Evolutionary conservation across 2,888 invertebrate species (phyloP), one percentile per base, ranked within the genome.

Genomic region (Trichopoda pennipes): DNA sequence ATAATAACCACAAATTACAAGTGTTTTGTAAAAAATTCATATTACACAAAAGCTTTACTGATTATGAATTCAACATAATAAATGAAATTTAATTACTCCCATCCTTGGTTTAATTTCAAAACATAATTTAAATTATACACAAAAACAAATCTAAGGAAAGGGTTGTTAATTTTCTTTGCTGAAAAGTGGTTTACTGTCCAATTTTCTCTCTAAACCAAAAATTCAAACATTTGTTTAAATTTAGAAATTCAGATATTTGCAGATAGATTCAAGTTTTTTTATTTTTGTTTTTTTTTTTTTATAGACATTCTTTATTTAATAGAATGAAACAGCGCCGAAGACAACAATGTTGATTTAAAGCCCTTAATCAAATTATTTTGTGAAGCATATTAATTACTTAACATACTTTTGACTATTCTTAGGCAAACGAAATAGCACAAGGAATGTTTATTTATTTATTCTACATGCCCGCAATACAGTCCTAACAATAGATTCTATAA

Each of bases 331-430:
- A 60, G 38, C 35, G 28, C 49, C 63, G 49, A 63, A 68, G 44
- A 42, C 42, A 44, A 44, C 44, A n/a, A n/a, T 32, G 16, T 23
- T 51, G 23, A 55, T 64, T 49, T 61, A 17, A 66, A 72, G 70
- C 60, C 55, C 74, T 79, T 82, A 75, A 82, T 79, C 75, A 72
- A 79, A 82, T 82, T 75, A 79, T 75, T 51, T 72, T 55, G 23
- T 64, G 66, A 72, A 79, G 66, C 79, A 61, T 79, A 82, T 79
- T 82, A 82, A 82, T 82, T 82, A 79, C 70, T 68, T 79, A 61
- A 61, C 66, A 79, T 75, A 79, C 61, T 75, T 82, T 75, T 28
- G 28, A 55, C 38, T 64, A 66, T 53, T 60, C 53, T 38, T 12
- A 60, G 19, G 19, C 17, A 63, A 32, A 64, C 14, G 47, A 19